A percentile compares a stretch with the other conserved stretches of the same genome.
Evolutionary conservation across 2,797 vertebrate genomes (phyloP).

Genomic region (Hypotaenidia okinawae): DNA sequence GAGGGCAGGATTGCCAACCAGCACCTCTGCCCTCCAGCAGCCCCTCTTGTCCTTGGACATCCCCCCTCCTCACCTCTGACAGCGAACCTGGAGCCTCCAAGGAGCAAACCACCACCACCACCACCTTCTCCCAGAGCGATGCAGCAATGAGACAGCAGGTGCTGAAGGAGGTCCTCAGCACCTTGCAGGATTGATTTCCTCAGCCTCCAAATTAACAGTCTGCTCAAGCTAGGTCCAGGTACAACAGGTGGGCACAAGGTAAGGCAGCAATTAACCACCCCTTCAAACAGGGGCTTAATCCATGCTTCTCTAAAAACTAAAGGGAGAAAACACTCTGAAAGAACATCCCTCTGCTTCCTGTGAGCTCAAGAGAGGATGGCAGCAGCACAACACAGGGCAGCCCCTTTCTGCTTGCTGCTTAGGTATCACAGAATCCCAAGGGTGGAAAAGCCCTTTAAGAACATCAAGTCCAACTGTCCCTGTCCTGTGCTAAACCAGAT

Average conservation of each 20-base stretch:
- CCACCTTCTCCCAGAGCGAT: not conserved
- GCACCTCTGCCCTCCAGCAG: not conserved
- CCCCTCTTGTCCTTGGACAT: not conserved
- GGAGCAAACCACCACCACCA: not conserved
- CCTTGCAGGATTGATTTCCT: not conserved
- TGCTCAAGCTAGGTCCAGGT: not conserved
- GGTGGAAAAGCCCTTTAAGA: no score
- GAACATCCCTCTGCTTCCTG: not conserved
- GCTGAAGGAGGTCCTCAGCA: fast-evolving
- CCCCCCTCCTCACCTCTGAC: not conserved
- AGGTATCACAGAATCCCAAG: no score
- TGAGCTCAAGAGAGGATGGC: not conserved
- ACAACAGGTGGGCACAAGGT: not conserved
- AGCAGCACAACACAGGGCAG: not conserved
- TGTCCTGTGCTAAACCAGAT: no score
- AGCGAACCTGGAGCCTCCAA: not conserved
- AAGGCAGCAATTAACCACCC: not conserved
- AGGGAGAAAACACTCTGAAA: not conserved
- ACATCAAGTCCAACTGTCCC: no score
- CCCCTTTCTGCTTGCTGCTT: not conserved
- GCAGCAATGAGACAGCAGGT: fast-evolving
- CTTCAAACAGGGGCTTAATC: not conserved
- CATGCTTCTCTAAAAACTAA: not conserved
- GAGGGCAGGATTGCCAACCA: not conserved
- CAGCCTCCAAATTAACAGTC: not conserved